phyloP scores from a whole-genome alignment of 2,113 vertebrate genomes.

The Capreolus pygargus region DNA sequence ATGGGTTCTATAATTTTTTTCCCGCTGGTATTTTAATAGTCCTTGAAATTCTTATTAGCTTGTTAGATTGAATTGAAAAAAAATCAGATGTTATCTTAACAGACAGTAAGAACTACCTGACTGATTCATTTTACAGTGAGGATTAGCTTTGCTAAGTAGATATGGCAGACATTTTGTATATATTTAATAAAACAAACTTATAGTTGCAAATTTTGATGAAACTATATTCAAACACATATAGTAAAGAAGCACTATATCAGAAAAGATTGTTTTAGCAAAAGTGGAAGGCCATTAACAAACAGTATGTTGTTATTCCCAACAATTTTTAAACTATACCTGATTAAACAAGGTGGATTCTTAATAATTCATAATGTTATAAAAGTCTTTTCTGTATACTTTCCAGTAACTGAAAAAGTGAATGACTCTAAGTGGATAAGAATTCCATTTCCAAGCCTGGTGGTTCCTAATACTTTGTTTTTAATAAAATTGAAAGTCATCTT shows the following conservation, averaged over 20 bases:
- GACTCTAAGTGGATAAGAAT: neutral
- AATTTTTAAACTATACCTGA: neutral
- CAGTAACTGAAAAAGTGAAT: neutral
- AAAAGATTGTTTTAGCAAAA: neutral
- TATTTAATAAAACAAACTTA: neutral
- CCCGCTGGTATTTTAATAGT: neutral
- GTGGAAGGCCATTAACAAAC: neutral
- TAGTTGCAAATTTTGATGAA: neutral
- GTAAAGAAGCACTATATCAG: neutral
- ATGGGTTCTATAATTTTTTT: neutral
- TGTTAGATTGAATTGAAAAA: neutral
- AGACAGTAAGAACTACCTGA: neutral
- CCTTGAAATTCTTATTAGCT: constrained; percentile 4
- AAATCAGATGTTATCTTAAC: neutral
- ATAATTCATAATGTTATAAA: neutral
- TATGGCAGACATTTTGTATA: neutral
- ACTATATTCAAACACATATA: neutral
- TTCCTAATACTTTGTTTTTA: neutral
- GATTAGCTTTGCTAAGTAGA: neutral
- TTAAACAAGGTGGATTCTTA: neutral
- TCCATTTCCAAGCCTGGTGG: neutral
- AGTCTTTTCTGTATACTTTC: neutral
- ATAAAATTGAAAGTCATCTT: neutral
- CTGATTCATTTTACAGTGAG: neutral
- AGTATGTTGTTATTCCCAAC: neutral